phyloP scores from a whole-genome alignment of 2,113 vertebrate genomes.

The Cairina moschata region DNA sequence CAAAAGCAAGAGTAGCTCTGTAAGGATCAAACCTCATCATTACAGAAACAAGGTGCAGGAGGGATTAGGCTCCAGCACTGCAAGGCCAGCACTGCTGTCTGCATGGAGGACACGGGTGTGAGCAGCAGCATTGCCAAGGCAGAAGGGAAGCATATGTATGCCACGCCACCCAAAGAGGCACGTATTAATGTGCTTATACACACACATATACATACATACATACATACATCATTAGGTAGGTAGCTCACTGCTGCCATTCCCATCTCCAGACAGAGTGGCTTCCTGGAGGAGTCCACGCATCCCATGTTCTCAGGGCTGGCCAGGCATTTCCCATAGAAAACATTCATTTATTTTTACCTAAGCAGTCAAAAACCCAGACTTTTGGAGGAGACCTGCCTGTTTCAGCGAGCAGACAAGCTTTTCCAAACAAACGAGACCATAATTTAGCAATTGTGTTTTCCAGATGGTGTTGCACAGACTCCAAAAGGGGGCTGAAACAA shows the following conservation, averaged over 20 bases:
- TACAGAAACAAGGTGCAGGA: neutral
- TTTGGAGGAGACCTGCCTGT: neutral
- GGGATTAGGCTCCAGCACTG: neutral
- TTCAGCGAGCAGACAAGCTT: neutral
- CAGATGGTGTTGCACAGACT: neutral
- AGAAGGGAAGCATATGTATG: rapidly evolving
- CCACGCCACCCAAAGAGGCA: neutral
- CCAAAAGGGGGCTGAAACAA: neutral
- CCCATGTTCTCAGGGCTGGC: neutral
- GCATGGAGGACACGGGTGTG: rapidly evolving
- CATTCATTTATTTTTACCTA: rapidly evolving
- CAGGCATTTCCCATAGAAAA: neutral
- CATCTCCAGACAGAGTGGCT: neutral
- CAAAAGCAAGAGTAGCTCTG: neutral
- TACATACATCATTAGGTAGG: neutral
- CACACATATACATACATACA: neutral
- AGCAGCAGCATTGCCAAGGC: neutral
- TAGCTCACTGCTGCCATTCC: neutral
- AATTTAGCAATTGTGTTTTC: neutral
- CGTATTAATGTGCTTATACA: neutral
- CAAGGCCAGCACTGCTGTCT: neutral
- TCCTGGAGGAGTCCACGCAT: neutral
- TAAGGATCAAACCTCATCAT: neutral
- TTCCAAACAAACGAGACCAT: neutral
- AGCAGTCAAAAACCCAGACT: neutral